Conservation (phyloP, 1,140 invertebrate genomes). For the Scaptomyza graminum region DNA sequence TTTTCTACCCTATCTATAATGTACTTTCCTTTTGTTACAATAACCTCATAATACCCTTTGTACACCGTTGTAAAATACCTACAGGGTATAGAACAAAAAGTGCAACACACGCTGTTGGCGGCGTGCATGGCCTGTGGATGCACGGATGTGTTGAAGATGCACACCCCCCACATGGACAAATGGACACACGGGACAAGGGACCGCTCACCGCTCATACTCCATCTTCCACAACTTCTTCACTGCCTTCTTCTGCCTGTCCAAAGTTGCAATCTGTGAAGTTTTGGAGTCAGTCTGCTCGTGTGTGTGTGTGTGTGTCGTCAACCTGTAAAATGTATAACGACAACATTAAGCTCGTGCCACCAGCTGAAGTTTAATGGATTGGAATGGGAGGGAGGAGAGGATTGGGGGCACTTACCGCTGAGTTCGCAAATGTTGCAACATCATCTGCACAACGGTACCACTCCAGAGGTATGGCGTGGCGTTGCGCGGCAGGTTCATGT, state of each 20-base stretch:
- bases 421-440: slow-evolving; percentile 59
- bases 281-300: slow-evolving; percentile 30
- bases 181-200: slow-evolving; percentile 13
- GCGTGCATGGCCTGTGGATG: slow-evolving; percentile 44
- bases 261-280: slow-evolving; percentile 3
- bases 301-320: slow-evolving; percentile 62
- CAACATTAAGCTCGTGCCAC: slow-evolving; percentile 83
- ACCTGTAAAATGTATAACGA: slow-evolving; percentile 82
- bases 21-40: neutral
- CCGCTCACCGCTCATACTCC: neutral
- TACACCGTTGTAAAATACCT: neutral
- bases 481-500: slow-evolving; percentile 63
- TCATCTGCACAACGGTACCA: slow-evolving; percentile 65
- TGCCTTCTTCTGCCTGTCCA: neutral
- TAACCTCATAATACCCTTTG: neutral
- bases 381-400: too few relatives aligned
- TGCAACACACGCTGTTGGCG: slow-evolving; percentile 41
- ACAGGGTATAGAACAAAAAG: slow-evolving; percentile 1
- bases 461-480: neutral
- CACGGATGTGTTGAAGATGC: slow-evolving; percentile 36
- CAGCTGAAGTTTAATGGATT: slow-evolving; percentile 57
- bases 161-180: slow-evolving; percentile 40
- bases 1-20: too few relatives aligned
- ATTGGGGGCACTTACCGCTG: slow-evolving; percentile 35
- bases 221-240: slow-evolving; percentile 11